Evolutionary conservation across 2,888 invertebrate genomes (phyloP), one percentile per base, ranked within the genome.

Genomic region (Laspeyria flexula): DNA sequence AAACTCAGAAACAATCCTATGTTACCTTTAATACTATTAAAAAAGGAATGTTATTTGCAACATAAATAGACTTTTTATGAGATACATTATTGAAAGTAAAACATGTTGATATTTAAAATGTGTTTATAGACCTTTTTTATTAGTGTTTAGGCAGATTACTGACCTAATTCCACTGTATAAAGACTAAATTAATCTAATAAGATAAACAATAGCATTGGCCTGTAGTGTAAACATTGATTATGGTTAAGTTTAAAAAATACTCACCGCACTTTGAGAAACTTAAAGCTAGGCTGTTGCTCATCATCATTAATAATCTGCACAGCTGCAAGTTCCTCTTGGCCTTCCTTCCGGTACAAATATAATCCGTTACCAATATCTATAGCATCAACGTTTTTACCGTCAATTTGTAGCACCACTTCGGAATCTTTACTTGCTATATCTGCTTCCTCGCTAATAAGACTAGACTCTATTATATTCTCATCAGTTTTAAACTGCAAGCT

Each of bases 231-330:
- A 25, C 25, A 4, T 25, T 25, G 7, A 7, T 21, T 21, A 5
- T 21, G 5, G 7, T 12, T 4, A 23, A 13, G 7, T 27, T 27
- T 12, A 12, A 16, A 41, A 11, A 1, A 41, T 11, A 78, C 89
- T 88, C 49, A 93, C 93, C 92, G 86, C 27, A 93, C 92, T 90
- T 92, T 92, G 16, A 93, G 81, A 73, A 90, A 92, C 64, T 93
- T 92, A 60, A 89, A 88, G 54, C 77, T 86, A 6, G 88, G 85
- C 42, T 85, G 84, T 33, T 86, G 83, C 44, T 85, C 81, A 18
- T 88, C 81, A 61, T 83, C 85, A 59, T 88, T 81, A 44, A 86
- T 73, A 5, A 93, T 89, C 64, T 92, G 92, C 10, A 93, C 85
- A 3, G 92, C 92, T 0, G 91, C 91, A 31, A 92, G 68, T 58